Conservation (phyloP, 2,113 vertebrate genomes). For the Rana temporaria region DNA sequence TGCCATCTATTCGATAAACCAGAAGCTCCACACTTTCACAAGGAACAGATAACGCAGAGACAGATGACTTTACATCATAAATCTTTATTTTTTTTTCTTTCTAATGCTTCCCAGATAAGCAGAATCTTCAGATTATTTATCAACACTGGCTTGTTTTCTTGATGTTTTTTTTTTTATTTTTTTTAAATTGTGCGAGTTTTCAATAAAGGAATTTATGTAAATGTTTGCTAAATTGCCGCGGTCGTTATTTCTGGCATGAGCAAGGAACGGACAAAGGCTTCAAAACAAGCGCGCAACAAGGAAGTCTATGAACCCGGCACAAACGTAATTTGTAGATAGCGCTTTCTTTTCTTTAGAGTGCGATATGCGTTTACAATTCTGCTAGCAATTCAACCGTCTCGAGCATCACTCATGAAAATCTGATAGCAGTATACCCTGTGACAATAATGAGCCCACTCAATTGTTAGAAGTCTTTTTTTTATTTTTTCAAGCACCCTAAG, state of each 20-base stretch:
- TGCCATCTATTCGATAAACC: slow-evolving; percentile 77
- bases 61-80: slow-evolving; percentile 65
- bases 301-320: no score
- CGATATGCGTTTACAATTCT: no score
- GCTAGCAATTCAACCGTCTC: no score
- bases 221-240: slow-evolving; percentile 67
- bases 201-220: slow-evolving; percentile 74
- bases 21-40: slow-evolving; percentile 72
- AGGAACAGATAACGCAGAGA: slow-evolving; percentile 72
- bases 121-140: slow-evolving; percentile 65
- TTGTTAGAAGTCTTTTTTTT: no score
- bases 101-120: slow-evolving; percentile 71
- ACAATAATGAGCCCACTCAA: no score
- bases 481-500: no score
- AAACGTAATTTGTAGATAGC: no score
- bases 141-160: neutral
- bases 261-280: neutral
- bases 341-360: no score
- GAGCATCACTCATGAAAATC: no score
- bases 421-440: no score
- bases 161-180: neutral
- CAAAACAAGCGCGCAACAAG: neutral
- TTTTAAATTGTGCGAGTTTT: slow-evolving; percentile 70
- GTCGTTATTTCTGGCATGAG: neutral
- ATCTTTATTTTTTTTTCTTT: slow-evolving; percentile 67